Conservation (phyloP, 2,797 vertebrate genomes). For the Sebastes diaconus region DNA sequence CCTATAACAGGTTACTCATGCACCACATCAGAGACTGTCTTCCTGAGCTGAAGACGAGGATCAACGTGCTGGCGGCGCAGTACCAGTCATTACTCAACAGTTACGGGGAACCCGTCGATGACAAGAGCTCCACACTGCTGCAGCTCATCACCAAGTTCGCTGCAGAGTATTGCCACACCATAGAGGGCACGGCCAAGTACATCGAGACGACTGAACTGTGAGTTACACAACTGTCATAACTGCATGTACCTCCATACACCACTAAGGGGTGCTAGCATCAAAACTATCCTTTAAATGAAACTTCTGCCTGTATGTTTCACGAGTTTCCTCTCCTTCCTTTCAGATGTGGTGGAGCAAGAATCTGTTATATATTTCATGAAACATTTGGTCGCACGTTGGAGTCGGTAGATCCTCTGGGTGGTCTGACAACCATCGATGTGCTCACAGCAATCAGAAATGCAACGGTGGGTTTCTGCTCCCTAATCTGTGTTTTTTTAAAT, state of each 20-base stretch:
- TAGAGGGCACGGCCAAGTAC: constrained; percentile 98
- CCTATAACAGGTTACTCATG: constrained; percentile 88
- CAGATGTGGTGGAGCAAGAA: constrained; percentile 96
- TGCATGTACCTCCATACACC: constrained; percentile 6
- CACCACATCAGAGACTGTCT: constrained; percentile 98
- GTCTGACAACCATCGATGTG: constrained; percentile 96
- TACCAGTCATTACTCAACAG: constrained; percentile 96
- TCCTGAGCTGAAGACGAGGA: constrained; percentile 96
- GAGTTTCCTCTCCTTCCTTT: neutral
- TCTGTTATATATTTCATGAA: constrained; percentile 99
- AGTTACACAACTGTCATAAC: constrained; percentile 65
- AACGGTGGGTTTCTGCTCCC: constrained; percentile 83
- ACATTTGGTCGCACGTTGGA: constrained; percentile 97
- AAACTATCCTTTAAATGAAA: neutral
- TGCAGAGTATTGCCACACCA: constrained; percentile 97
- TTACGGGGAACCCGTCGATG: constrained; percentile 95
- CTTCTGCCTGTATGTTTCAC: neutral
- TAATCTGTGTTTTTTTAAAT: neutral
- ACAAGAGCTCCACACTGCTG: constrained; percentile 93
- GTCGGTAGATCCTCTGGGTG: constrained; percentile 96
- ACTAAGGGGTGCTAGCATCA: constrained; percentile 26
- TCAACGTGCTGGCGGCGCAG: constrained; percentile 95
- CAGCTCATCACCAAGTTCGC: constrained; percentile 99
- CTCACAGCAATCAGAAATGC: constrained; percentile 98
- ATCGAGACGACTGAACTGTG: constrained; percentile 98